Percentiles rank a stretch among this genome's conserved stretches.
Evolutionary conservation across 2,888 invertebrate genomes (phyloP).

Genomic region (Dynastes maya): DNA sequence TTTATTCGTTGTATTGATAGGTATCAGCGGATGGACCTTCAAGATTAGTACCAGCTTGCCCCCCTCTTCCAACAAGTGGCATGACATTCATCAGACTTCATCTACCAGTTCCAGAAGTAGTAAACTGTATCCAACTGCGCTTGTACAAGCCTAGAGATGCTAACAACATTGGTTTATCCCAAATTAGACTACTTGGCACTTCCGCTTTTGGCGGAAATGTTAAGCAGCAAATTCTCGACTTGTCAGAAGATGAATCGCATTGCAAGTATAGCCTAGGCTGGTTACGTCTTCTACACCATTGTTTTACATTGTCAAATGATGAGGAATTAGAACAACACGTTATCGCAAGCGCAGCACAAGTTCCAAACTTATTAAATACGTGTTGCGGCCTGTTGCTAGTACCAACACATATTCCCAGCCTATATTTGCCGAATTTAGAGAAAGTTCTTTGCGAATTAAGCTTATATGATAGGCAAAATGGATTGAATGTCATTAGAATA

Average conservation of each 20-base stretch:
- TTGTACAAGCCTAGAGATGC: slow-evolving; percentile 90
- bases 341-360: slow-evolving; percentile 77
- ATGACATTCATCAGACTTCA: slow-evolving; percentile 90
- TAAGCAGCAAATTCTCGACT: slow-evolving; percentile 65
- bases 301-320: slow-evolving; percentile 75
- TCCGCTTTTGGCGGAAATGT: slow-evolving; percentile 84
- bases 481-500: slow-evolving; percentile 74
- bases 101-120: slow-evolving; percentile 88
- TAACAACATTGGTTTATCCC: slow-evolving; percentile 91
- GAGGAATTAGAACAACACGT: slow-evolving; percentile 71
- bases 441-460: slow-evolving; percentile 81
- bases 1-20: slow-evolving; percentile 49
- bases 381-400: slow-evolving; percentile 82
- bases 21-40: slow-evolving; percentile 84
- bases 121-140: slow-evolving; percentile 83
- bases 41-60: slow-evolving; percentile 86
- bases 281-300: slow-evolving; percentile 87
- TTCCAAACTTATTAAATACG: slow-evolving; percentile 79
- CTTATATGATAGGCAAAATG: slow-evolving; percentile 76
- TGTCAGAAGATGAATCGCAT: slow-evolving; percentile 73
- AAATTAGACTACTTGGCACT: slow-evolving; percentile 88
- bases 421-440: slow-evolving; percentile 78
- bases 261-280: slow-evolving; percentile 82
- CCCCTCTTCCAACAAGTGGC: slow-evolving; percentile 90
- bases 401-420: slow-evolving; percentile 76